A percentile compares a stretch with the other conserved stretches of the same genome.
These are phyloP conservation scores for Microctonus hyperodae DNA, from an alignment of 2,888 invertebrate species.

Conservation along the genomic window DNA sequence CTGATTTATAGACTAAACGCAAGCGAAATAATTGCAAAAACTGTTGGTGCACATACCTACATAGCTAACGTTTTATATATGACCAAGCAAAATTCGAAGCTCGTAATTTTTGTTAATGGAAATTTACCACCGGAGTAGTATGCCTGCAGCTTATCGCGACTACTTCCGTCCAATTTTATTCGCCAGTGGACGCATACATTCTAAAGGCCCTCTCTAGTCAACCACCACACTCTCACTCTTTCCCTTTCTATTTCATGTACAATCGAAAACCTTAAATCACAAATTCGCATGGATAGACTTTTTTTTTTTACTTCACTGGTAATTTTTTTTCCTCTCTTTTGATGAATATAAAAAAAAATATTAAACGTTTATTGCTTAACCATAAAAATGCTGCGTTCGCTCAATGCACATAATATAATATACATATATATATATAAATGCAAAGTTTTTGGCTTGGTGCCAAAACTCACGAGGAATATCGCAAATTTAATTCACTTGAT, in stretches of 20 bases:
- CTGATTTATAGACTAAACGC: constrained; percentile 49
- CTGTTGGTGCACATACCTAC: constrained; percentile 29
- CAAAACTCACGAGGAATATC: neutral
- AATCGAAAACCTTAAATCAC: constrained; percentile 18
- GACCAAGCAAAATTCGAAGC: constrained; percentile 35
- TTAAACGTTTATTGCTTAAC: neutral
- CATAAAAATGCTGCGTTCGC: constrained; percentile 1
- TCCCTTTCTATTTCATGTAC: no score
- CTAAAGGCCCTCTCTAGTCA: constrained; percentile 22
- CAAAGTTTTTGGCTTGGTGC: constrained; percentile 4
- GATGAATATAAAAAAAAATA: neutral
- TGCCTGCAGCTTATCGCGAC: constrained; percentile 35
- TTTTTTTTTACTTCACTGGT: neutral
- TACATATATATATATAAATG: no score
- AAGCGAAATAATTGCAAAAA: constrained; percentile 51
- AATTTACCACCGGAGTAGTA: constrained; percentile 44
- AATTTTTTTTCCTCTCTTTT: neutral
- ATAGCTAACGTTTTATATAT: neutral
- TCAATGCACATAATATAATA: neutral
- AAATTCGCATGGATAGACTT: neutral
- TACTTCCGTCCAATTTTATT: constrained; percentile 34
- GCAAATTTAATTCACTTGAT: constrained; percentile 44
- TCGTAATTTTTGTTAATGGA: constrained; percentile 54
- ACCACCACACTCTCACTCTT: constrained; percentile 7
- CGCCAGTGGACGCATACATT: neutral